Conservation (phyloP, 1,140 invertebrate species). For the Leptopilina boulardi region DNA sequence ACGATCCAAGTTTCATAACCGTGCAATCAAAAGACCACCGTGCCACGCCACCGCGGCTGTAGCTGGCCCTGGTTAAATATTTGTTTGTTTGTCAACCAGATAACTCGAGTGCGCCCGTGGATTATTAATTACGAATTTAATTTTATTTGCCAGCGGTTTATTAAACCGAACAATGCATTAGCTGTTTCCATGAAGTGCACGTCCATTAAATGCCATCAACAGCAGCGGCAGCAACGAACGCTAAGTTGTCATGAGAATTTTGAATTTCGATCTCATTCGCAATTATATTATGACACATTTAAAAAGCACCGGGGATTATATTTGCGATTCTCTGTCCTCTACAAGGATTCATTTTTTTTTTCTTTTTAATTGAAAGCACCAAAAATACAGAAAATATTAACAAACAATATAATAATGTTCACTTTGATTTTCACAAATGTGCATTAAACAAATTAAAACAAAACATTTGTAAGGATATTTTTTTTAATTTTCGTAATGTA, state of each 20-base stretch:
- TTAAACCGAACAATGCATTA: slow-evolving; percentile 32
- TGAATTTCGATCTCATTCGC: not conserved
- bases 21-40: slow-evolving; percentile 24
- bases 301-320: not conserved
- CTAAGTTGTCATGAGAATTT: slow-evolving; percentile 25
- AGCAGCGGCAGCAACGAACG: too few species aligned
- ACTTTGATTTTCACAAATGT: too few species aligned
- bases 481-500: too few species aligned
- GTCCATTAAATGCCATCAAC: slow-evolving; percentile 18
- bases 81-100: slow-evolving; percentile 31
- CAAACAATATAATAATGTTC: too few species aligned
- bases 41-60: too few species aligned
- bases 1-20: slow-evolving; percentile 26
- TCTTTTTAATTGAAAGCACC: too few species aligned
- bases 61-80: slow-evolving; percentile 8
- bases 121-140: slow-evolving; percentile 26
- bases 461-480: too few species aligned
- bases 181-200: slow-evolving; percentile 14
- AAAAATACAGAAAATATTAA: too few species aligned
- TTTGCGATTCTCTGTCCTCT: not conserved
- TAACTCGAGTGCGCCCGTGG: not conserved
- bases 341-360: too few species aligned
- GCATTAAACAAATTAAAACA: too few species aligned
- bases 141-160: slow-evolving; percentile 21
- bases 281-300: not conserved